Conservation (phyloP, 2,797 vertebrate species). For the Falco novaeseelandiae region DNA sequence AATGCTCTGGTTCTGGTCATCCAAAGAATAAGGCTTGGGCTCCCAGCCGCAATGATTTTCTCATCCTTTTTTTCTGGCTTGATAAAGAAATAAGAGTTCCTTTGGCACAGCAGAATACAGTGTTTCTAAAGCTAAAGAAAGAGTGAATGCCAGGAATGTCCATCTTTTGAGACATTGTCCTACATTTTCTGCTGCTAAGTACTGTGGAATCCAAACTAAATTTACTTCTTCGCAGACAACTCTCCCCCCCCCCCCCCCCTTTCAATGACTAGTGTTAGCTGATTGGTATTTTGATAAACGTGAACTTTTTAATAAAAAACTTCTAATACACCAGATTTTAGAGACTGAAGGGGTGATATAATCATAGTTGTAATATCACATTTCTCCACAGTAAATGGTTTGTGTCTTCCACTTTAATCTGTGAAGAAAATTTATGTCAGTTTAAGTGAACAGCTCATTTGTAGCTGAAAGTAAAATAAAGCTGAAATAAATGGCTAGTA, state of each 20-base stretch:
- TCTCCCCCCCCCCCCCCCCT: not conserved
- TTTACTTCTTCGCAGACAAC: not conserved
- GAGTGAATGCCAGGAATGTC: not conserved
- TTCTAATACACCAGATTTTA: not conserved
- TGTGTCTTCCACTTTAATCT: conserved; percentile 65
- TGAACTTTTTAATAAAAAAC: conserved; percentile 1
- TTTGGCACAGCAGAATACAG: not conserved
- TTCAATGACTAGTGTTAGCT: not conserved
- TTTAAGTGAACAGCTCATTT: conserved; percentile 74
- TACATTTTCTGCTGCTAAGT: not conserved
- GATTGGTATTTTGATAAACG: conserved; percentile 41
- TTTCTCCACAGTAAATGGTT: conserved; percentile 60
- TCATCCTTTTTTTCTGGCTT: not conserved
- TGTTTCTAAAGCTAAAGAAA: not conserved
- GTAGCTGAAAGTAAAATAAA: conserved; percentile 72
- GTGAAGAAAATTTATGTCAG: conserved; percentile 67
- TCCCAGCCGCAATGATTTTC: not conserved
- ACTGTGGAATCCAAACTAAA: not conserved
- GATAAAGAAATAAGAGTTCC: not conserved
- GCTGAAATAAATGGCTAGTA: conserved; percentile 67
- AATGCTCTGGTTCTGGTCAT: not conserved
- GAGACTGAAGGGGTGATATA: conserved; percentile 18
- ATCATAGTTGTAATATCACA: conserved; percentile 49
- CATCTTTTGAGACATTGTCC: not conserved
- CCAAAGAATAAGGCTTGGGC: not conserved